Evolutionary conservation across 2,797 vertebrate species (phyloP).

Genomic region (Myotis findleyi): DNA sequence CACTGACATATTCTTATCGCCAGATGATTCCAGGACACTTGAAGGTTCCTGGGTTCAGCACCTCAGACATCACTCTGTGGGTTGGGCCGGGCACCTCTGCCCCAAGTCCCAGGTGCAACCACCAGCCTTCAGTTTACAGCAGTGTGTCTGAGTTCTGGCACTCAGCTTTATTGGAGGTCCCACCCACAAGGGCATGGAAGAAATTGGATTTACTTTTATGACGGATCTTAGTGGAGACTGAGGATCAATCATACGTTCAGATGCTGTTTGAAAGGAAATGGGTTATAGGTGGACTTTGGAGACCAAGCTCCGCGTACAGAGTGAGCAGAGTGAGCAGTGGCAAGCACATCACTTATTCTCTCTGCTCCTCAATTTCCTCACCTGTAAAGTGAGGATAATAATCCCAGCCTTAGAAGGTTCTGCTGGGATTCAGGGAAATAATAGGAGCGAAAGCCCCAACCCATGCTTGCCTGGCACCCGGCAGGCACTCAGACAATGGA

Average conservation of each 20-base stretch:
- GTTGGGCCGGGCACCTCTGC: background rate
- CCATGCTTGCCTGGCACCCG: background rate
- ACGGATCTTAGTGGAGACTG: constrained; percentile 68
- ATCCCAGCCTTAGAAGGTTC: background rate
- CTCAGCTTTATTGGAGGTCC: constrained; percentile 72
- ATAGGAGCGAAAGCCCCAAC: background rate
- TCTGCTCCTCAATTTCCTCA: constrained; percentile 56
- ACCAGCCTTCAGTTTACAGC: constrained; percentile 42
- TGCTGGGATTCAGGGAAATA: background rate
- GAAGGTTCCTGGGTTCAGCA: background rate
- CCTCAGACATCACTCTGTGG: background rate
- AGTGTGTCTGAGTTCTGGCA: constrained; percentile 62
- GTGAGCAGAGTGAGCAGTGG: background rate
- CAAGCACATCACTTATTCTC: constrained; percentile 47
- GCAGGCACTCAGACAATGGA: background rate
- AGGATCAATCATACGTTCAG: constrained; percentile 73
- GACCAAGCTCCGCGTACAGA: constrained; percentile 31
- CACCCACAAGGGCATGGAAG: constrained; percentile 61
- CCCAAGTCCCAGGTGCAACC: background rate
- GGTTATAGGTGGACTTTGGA: constrained; percentile 64
- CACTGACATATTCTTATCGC: background rate
- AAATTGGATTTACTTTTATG: constrained; percentile 81
- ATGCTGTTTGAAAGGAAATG: constrained; percentile 61
- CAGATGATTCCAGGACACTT: background rate
- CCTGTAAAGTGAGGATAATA: constrained; percentile 40